Base-by-base conservation (phyloP, 2,797 vertebrate genomes). In the Crocodylus rhombifer region DNA sequence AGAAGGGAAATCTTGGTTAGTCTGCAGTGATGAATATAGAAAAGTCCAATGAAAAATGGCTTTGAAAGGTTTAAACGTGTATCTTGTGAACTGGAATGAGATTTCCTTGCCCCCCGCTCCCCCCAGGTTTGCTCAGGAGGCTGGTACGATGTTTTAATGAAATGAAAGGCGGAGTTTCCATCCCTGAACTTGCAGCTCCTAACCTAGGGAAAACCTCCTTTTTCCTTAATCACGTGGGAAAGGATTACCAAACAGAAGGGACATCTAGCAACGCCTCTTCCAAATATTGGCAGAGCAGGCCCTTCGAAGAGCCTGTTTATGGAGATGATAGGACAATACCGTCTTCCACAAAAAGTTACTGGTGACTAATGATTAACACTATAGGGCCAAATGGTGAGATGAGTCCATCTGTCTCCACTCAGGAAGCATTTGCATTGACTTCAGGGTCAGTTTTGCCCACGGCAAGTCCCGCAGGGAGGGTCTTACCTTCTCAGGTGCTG, bases 21-120 rank as follows among this genome's bases (percentile, higher is more conserved):
- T 94, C 97, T 95, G 95, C 90, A 60, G 82, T 95, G 96, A 97
- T 97, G 97, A 96, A 96, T 96, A 82, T 94, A 96, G 95, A 94
- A 95, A 94, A 97, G 93, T 96, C 96, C 97, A 98, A 97, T 97
- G 97, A 98, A 97, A 97, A 97, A 95, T 94, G 97, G 96, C 96
- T 98, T 97, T 97, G 94, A 90, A 95, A 97, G 97, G 91, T 97
- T 97, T 97, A 97, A 96, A 91, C 17, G 1, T 89, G 77, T 64
- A 94, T 94, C 89, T 95, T 94, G 77, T 77, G 93, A 92, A 92
- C 91, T 87, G 77, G 90, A 71, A 93, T 90, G 92, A 83, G 84
- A 77, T 91, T 95, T 87, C 81, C 91, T 87, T 65, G 81, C 95
- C 95, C 42, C 10, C 33, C 30, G 30, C 30, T 30, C 30, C 95